phyloP scores from a whole-genome alignment of 1,140 invertebrate genomes.

The Drosophila equinoxialis region DNA sequence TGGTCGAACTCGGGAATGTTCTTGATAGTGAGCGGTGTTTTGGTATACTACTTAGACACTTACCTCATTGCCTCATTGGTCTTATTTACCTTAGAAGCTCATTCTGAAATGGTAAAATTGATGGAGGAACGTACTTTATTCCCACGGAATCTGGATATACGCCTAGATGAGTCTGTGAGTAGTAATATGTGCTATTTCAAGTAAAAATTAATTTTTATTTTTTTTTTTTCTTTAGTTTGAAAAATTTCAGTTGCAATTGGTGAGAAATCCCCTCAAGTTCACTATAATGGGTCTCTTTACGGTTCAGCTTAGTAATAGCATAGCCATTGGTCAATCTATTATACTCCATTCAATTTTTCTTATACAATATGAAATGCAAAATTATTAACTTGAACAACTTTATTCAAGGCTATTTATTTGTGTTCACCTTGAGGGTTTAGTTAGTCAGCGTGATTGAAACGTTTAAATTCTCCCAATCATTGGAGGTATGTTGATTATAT shows the following conservation, averaged over 20 bases:
- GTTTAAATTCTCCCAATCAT: no score
- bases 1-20: not conserved
- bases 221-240: slow-evolving; percentile 20
- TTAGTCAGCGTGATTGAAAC: no score
- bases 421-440: no score
- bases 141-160: slow-evolving; percentile 18
- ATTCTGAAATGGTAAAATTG: not conserved
- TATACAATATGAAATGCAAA: slow-evolving; percentile 39
- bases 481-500: no score
- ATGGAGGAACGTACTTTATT: slow-evolving; percentile 25
- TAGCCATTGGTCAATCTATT: not conserved
- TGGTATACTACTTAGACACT: slow-evolving; percentile 17
- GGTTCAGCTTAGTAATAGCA: not conserved
- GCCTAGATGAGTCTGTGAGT: slow-evolving; percentile 30
- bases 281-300: slow-evolving; percentile 14
- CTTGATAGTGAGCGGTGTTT: not conserved
- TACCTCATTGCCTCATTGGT: not conserved
- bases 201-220: no score
- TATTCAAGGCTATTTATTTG: no score
- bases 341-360: slow-evolving; percentile 25
- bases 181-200: not conserved
- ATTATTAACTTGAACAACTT: not conserved
- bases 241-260: slow-evolving; percentile 30
- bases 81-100: slow-evolving; percentile 16
- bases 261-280: slow-evolving; percentile 22